Percentiles rank a stretch among this genome's conserved stretches.
Evolutionary conservation across 2,888 invertebrate genomes (phyloP).

Genomic region (Mythimna impura): DNA sequence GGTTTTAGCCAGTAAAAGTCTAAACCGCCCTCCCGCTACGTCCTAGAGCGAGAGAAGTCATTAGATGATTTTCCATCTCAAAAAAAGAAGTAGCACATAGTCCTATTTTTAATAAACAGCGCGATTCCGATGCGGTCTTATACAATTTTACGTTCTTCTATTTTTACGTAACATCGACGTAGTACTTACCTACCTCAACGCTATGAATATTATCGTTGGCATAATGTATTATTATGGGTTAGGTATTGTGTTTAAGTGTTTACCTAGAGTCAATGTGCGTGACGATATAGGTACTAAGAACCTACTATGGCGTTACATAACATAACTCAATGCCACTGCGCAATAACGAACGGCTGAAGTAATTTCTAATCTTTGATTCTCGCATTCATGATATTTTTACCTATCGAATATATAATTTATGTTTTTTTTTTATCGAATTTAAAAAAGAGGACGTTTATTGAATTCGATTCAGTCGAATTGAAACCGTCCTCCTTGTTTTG

Average conservation of each 20-base stretch:
- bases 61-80: no score
- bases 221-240: conserved; percentile 22
- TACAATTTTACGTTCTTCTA: conserved; percentile 7
- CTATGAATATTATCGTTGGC: conserved; percentile 34
- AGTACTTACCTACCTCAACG: conserved; percentile 50
- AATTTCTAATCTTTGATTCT: conserved; percentile 20
- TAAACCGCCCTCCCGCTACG: no score
- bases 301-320: conserved; percentile 7
- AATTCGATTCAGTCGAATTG: no score
- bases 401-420: neutral
- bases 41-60: no score
- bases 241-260: conserved; percentile 46
- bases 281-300: neutral
- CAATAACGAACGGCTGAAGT: conserved; percentile 3
- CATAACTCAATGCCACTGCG: conserved; percentile 34
- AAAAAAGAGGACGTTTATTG: no score
- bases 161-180: conserved; percentile 26
- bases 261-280: conserved; percentile 32
- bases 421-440: no score
- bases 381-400: neutral
- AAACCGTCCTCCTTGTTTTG: no score
- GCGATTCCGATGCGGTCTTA: neutral
- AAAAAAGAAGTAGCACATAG: no score
- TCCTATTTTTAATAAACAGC: conserved; percentile 12
- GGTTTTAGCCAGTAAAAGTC: no score